Base-by-base conservation (phyloP, 2,888 invertebrate genomes). In the Rhingia rostrata region DNA sequence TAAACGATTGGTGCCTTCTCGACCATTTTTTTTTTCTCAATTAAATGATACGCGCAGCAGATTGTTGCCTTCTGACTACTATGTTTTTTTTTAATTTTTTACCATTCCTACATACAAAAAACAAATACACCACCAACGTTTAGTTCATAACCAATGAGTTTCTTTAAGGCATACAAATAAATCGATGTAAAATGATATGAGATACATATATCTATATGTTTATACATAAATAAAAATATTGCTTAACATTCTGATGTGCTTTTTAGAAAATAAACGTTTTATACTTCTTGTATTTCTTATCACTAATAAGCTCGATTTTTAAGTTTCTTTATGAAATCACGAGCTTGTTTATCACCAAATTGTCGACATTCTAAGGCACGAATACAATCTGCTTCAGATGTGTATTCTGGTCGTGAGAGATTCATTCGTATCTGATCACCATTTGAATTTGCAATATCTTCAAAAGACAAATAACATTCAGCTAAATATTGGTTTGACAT, bases 401-500 rank as follows among this genome's bases (percentile, higher is more conserved):
- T 92, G 86, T 93, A 94, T 35, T 92, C 93, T 0, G 97, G 97
- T 86, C 94, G 93, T 9, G 94, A 94, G 6, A 97, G 92, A 85
- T 94, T 94, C 88, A 97, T 91, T 88, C 95, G 94, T 86, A 95
- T 93, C 92, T 97, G 97, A 74, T 95, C 94, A 77, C 96, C 92
- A 63, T 94, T 93, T 82, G 92, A 92, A 56, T 94, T 93, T 10
- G 94, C 93, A 87, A 97, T 93, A 88, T 96, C 95, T 83, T 93
- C 93, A 91, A 99, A 95, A 88, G 95, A 94, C 39, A 98, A 90
- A 91, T 97, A 98, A 47, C 97, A 97, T 92, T 99, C 99, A 6
- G 98, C 98, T 87, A 99, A 95, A 92, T 98, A 98, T 89, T 97
- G 97, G 91, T 97, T 98, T 88, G 95, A 94, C 90, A 97, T 94